Conservation (phyloP, 2,888 invertebrate species). For the Amphipyra berbera region DNA sequence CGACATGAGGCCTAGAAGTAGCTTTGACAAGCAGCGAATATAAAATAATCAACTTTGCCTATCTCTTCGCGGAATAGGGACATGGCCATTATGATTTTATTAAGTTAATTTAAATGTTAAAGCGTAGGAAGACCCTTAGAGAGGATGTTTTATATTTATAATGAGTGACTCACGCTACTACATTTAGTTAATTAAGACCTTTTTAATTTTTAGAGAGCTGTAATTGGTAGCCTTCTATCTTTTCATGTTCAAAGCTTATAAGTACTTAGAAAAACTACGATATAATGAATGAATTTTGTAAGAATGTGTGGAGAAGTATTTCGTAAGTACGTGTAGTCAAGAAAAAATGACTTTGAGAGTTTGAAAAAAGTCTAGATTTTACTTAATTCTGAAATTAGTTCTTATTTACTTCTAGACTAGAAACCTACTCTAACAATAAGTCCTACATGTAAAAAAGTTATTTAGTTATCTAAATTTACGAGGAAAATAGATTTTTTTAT, state of each 20-base stretch:
- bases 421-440: too few species aligned
- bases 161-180: conserved; percentile 24
- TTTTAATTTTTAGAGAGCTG: conserved; percentile 33
- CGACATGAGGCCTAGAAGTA: too few species aligned
- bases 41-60: conserved; percentile 1
- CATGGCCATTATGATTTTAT: conserved; percentile 37
- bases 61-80: not conserved
- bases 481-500: conserved; percentile 25
- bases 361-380: too few species aligned
- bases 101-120: conserved; percentile 40
- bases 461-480: too few species aligned
- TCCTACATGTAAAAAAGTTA: too few species aligned
- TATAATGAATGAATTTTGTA: too few species aligned
- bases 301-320: too few species aligned
- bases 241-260: not conserved
- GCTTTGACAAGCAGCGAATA: too few species aligned
- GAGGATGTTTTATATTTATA: conserved; percentile 46
- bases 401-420: too few species aligned
- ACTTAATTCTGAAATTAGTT: too few species aligned
- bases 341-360: too few species aligned
- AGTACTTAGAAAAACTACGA: not conserved
- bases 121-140: conserved; percentile 26
- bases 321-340: too few species aligned
- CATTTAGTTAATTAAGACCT: conserved; percentile 39
- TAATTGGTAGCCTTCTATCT: conserved; percentile 29